A percentile compares a stretch with the other conserved stretches of the same genome.
phyloP scores from a whole-genome alignment of 1,140 invertebrate genomes.

The Listronotus bonariensis region DNA sequence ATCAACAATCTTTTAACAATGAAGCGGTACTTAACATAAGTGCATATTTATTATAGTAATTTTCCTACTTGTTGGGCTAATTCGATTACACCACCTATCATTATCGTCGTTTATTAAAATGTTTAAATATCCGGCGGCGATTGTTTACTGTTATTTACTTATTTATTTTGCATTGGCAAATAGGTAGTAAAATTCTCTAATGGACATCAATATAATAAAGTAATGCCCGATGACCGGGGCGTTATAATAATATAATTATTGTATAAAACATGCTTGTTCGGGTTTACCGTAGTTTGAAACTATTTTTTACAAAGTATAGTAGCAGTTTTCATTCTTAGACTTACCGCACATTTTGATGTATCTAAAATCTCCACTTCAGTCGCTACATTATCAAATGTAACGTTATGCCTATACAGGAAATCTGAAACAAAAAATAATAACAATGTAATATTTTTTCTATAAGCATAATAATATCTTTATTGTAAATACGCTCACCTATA shows the following conservation, averaged over 20 bases:
- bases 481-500: no score
- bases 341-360: conserved; percentile 79
- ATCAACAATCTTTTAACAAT: conserved; percentile 9
- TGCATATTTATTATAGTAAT: conserved; percentile 14
- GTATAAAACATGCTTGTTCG: no score
- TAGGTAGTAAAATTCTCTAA: no score
- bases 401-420: conserved; percentile 77
- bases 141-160: conserved; percentile 1
- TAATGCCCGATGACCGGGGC: no score
- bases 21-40: conserved; percentile 13
- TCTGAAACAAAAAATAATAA: conserved; percentile 62
- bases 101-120: conserved; percentile 11
- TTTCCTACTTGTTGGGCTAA: conserved; percentile 2
- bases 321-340: no score
- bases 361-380: conserved; percentile 84
- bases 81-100: conserved; percentile 6
- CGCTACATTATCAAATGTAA: conserved; percentile 76
- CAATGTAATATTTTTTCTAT: not conserved
- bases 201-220: no score
- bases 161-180: no score
- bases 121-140: conserved; percentile 6
- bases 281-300: no score
- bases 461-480: not conserved
- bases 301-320: no score
- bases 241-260: no score